Evolutionary conservation across 2,113 vertebrate genomes (phyloP), one percentile per base, ranked within the genome.

Genomic region (Amphilophus citrinellus): DNA sequence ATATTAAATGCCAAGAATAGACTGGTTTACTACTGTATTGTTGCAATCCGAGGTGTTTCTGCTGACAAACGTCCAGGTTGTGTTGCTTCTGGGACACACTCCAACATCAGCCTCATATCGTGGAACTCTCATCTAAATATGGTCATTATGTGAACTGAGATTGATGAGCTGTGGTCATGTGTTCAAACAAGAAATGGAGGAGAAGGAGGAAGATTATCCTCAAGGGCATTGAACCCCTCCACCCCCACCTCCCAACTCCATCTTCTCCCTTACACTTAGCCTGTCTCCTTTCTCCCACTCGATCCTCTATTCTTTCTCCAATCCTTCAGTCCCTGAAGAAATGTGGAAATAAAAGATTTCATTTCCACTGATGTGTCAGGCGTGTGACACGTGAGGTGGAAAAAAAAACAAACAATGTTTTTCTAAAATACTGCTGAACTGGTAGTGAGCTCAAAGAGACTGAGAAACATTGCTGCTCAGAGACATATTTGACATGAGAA

Each of bases 91-190:
- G 79, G 77, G 71, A 66, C 37, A 62, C 27, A 6, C 30, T 56
- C 32, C 39, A 20, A 56, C 56, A 65, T 11, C 32, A 15, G 39
- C 76, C 30, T 81, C 35, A 3, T 15, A 32, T 80, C 78, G 9
- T 35, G 18, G 61, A 27, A 87, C 80, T 75, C 56, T 75, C 76
- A 68, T 92, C 92, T 93, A 93, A 95, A 95, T 93, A 91, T 90
- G 93, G 94, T 89, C 91, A 94, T 89, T 85, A 82, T 76, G 86
- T 71, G 84, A 90, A 63, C 58, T 61, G 80, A 85, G 89, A 76
- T 78, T 61, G 62, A 83, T 91, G 88, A 94, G 85, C 89, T 66
- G 77, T 3, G 86, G 91, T 90, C 91, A 92, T 92, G 91, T 92
- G 92, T 83, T 86, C 78, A 59, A 88, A 82, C 75, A 68, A 77